Evolutionary conservation across 2,888 invertebrate species (phyloP).

Genomic region (Athalia circularis): DNA sequence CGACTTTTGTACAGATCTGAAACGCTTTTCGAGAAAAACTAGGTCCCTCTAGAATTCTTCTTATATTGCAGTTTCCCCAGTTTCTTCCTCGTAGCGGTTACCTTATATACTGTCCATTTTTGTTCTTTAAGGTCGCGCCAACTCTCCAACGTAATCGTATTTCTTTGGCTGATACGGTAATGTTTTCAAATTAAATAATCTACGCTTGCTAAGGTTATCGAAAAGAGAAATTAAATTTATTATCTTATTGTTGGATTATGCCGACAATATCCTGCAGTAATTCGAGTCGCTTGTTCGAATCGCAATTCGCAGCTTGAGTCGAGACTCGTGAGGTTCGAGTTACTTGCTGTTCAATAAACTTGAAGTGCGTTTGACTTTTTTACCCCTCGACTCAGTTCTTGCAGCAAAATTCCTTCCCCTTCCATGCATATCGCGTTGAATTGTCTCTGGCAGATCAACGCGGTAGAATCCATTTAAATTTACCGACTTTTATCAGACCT

Average conservation of each 20-base stretch:
- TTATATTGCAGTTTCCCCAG: slow-evolving; percentile 2
- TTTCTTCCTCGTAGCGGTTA: not conserved
- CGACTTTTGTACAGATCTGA: slow-evolving; percentile 48
- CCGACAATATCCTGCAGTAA: not conserved
- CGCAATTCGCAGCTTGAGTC: not conserved
- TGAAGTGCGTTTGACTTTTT: slow-evolving; percentile 21
- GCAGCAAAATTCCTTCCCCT: slow-evolving; percentile 9
- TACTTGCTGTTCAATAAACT: slow-evolving; percentile 12
- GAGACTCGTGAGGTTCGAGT: not conserved
- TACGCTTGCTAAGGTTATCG: no score
- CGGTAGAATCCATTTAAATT: slow-evolving; percentile 40
- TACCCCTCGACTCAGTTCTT: not conserved
- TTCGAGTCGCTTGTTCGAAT: no score
- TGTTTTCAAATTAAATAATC: no score
- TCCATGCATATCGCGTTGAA: slow-evolving; percentile 14
- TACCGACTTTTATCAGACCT: slow-evolving; percentile 40
- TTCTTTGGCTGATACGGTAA: no score
- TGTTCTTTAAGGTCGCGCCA: no score
- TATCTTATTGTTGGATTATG: not conserved
- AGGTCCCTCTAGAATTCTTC: slow-evolving; percentile 1
- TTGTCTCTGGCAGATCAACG: slow-evolving; percentile 28
- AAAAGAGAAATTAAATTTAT: no score
- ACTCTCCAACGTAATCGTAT: no score
- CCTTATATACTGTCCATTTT: no score
- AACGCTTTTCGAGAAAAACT: slow-evolving; percentile 49